A percentile compares a stretch with the other conserved stretches of the same genome.
Conservation (phyloP, 2,113 vertebrate species). For the Zosterops borbonicus region DNA sequence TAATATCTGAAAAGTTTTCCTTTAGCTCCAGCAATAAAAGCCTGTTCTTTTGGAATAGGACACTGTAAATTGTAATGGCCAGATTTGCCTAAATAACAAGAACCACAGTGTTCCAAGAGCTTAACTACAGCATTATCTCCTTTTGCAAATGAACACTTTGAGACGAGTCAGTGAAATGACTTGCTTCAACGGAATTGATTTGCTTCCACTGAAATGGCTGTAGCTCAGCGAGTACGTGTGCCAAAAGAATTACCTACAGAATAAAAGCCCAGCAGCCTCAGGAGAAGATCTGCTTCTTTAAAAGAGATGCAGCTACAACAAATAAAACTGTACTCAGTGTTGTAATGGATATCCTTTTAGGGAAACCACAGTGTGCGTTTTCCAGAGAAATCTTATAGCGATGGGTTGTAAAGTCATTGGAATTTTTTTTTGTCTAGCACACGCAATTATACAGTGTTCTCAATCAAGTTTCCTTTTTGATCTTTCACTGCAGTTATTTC, state of each 20-base stretch:
- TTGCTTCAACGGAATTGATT: not conserved
- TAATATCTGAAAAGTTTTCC: not conserved
- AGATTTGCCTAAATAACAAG: not conserved
- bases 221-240: not conserved
- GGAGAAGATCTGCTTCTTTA: not conserved
- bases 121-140: constrained; percentile 18
- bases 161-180: not conserved
- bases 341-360: constrained; percentile 10
- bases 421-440: constrained; percentile 17
- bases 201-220: not conserved
- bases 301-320: not conserved
- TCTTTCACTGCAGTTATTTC: constrained; percentile 50
- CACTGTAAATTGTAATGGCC: not conserved
- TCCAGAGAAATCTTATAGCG: not conserved
- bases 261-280: not conserved
- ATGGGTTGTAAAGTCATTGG: not conserved
- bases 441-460: constrained; percentile 42
- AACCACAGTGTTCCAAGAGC: not conserved
- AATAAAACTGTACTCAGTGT: not conserved
- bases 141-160: constrained; percentile 11
- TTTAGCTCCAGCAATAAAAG: not conserved
- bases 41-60: not conserved
- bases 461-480: constrained; percentile 61
- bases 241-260: not conserved
- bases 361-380: not conserved